Evolutionary conservation across 2,113 vertebrate genomes (phyloP), one percentile per base, ranked within the genome.

Genomic region (Aleadryas rufinucha): DNA sequence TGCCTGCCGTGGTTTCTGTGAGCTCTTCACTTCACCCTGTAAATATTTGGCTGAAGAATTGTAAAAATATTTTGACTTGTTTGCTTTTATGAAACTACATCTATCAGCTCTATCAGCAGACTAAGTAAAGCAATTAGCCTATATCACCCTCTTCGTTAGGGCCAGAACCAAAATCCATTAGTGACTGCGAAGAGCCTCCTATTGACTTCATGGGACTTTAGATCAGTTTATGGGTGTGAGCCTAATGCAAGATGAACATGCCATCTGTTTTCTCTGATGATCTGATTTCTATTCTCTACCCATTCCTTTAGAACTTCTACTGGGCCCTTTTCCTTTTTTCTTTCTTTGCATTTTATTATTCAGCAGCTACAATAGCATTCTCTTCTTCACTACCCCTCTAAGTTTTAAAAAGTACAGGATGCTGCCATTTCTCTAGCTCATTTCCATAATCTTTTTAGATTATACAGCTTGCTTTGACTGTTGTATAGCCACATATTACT

Each of bases 141-240:
- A 0, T 45, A 76, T 57, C 89, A 83, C 27, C 45, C 57, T 83
- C 35, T 89, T 94, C 0, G 3, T 85, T 63, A 88, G 26, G 42
- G 71, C 35, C 39, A 70, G 76, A 92, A 83, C 92, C 82, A 91
- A 93, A 92, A 91, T 41, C 52, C 90, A 92, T 84, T 88, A 96
- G 56, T 64, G 70, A 66, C 85, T 90, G 35, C 1, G 17, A 94
- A 93, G 50, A 95, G 76, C 50, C 68, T 93, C 22, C 79, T 86
- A 84, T 84, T 81, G 85, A 95, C 93, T 94, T 45, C 12, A 11
- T 20, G 44, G 88, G 35, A 71, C 74, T 88, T 78, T 91, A 63
- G 79, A 86, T 78, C 50, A 65, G 35, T 65, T 91, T 56, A 50
- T 59, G 72, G 59, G 71, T 52, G 63, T 2, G 1, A 81, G 87